A percentile compares a stretch with the other conserved stretches of the same genome.
These are phyloP conservation scores for Pelecanus crispus DNA, from an alignment of 2,113 vertebrate species.

Conservation along the genomic window DNA sequence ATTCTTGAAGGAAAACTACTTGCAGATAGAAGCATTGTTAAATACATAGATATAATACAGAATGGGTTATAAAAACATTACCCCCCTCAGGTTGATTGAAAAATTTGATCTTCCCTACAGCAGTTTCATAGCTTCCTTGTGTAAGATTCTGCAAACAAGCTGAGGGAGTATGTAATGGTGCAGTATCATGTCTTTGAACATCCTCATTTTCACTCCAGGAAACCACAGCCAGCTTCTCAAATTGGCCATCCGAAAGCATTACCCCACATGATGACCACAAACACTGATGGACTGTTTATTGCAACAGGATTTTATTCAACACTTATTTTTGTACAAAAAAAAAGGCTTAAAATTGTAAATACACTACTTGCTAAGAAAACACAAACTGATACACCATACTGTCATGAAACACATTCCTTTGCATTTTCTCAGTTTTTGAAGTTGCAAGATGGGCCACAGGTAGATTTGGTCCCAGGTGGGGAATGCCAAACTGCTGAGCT, in stretches of 20 bases:
- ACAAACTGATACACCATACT: fast-evolving
- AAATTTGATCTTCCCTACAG: not conserved
- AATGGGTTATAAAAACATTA: not conserved
- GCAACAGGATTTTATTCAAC: not conserved
- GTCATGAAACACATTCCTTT: fast-evolving
- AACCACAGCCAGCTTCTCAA: fast-evolving
- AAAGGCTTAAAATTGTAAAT: not conserved
- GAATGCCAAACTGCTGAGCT: slow-evolving; percentile 95
- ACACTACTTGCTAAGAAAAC: not conserved
- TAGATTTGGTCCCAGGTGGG: slow-evolving; percentile 54
- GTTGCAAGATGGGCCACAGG: slow-evolving; percentile 12
- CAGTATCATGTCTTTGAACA: fast-evolving
- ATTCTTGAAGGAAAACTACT: not conserved
- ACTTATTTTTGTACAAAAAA: not conserved
- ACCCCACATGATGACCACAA: not conserved
- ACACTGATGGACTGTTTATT: fast-evolving
- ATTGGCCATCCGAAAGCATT: not conserved
- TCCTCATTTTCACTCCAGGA: too few species aligned
- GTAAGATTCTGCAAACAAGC: too few species aligned
- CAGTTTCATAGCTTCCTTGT: not conserved
- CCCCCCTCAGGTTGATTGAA: not conserved
- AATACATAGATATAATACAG: not conserved
- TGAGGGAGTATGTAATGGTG: fast-evolving
- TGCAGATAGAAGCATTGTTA: not conserved
- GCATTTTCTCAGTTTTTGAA: slow-evolving; percentile 46